Percentiles rank a stretch among this genome's conserved stretches.
These are phyloP conservation scores for Marronus borbonicus DNA, from an alignment of 2,888 invertebrate genomes.

Conservation along the genomic window DNA sequence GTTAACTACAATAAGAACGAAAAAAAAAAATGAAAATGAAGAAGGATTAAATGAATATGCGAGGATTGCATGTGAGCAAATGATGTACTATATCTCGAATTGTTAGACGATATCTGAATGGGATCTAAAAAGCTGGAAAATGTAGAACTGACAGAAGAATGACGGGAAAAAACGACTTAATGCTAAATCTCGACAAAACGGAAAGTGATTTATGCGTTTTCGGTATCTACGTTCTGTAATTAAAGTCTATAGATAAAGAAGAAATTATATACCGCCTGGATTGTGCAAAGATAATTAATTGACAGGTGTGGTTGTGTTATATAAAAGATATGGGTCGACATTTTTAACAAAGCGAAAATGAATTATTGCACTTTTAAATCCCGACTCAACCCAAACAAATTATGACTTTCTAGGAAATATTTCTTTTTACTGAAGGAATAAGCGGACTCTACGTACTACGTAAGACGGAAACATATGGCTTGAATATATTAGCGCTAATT, in stretches of 20 bases:
- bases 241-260: conserved; percentile 4
- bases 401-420: too few species aligned
- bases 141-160: neutral
- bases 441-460: too few species aligned
- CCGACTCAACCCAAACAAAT: too few species aligned
- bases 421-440: too few species aligned
- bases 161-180: neutral
- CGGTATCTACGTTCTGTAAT: conserved; percentile 13
- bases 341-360: too few species aligned
- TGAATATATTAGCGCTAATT: conserved; percentile 10
- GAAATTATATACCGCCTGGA: neutral
- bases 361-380: too few species aligned
- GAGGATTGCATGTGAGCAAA: conserved; percentile 44
- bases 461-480: neutral
- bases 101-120: conserved; percentile 20
- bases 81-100: conserved; percentile 29
- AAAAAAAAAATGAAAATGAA: neutral
- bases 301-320: too few species aligned
- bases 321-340: too few species aligned
- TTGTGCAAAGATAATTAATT: neutral
- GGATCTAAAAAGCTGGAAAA: conserved; percentile 10
- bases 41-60: conserved; percentile 25
- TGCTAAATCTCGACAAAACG: neutral
- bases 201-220: conserved; percentile 18
- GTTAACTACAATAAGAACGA: neutral